phyloP scores from a whole-genome alignment of 2,113 vertebrate species.

The Etia nguti region DNA sequence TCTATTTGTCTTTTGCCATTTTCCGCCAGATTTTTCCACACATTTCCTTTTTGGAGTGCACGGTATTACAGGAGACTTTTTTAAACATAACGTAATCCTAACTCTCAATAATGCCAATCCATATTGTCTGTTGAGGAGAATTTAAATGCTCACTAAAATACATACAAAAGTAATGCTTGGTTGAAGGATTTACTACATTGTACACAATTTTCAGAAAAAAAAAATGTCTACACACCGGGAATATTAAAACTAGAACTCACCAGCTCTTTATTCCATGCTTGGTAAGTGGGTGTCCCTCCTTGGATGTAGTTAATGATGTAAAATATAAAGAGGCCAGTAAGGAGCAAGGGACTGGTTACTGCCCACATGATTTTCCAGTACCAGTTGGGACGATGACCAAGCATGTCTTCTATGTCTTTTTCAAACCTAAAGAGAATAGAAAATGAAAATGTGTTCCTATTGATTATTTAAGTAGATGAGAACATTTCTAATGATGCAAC shows the following conservation, averaged over 20 bases:
- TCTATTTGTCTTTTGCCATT: neutral
- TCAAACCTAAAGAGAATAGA: constrained; percentile 76
- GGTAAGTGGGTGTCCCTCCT: constrained; percentile 82
- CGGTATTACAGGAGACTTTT: neutral
- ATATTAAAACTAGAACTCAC: constrained; percentile 57
- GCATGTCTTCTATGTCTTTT: constrained; percentile 84
- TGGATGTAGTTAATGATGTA: constrained; percentile 84
- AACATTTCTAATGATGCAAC: neutral
- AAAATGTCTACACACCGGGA: neutral
- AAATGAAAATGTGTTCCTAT: neutral
- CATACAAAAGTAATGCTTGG: neutral
- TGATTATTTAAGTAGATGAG: neutral
- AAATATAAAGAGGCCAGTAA: constrained; percentile 82
- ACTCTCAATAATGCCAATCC: neutral
- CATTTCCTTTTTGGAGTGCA: neutral
- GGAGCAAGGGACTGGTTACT: constrained; percentile 79
- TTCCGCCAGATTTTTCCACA: rapidly evolving
- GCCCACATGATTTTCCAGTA: constrained; percentile 88
- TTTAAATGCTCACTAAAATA: neutral
- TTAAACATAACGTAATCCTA: neutral
- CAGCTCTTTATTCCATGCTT: constrained; percentile 86
- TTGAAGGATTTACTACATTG: neutral
- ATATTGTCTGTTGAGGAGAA: neutral
- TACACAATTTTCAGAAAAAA: neutral
- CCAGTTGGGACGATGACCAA: constrained; percentile 77